Conservation (phyloP, 1,140 invertebrate genomes). For the Hypothenemus hampei region DNA sequence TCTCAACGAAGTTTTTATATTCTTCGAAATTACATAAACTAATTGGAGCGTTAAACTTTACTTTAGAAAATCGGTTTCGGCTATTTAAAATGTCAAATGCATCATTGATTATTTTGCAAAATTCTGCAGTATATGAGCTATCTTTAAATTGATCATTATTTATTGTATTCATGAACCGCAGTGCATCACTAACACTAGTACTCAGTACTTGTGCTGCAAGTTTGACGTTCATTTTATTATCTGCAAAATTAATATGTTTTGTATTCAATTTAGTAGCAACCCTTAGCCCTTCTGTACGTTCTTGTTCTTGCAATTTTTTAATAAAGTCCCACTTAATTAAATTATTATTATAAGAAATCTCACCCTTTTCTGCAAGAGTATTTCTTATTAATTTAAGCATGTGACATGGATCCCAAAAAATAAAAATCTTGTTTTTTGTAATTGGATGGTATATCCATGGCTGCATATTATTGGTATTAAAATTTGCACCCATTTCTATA, state of each 20-base stretch:
- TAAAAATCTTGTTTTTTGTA: constrained; percentile 24
- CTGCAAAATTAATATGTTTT: constrained; percentile 31
- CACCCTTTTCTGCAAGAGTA: constrained; percentile 22
- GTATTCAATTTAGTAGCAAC: constrained; percentile 28
- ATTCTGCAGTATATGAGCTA: constrained; percentile 16
- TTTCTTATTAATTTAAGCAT: constrained; percentile 36
- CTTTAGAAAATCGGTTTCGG: constrained; percentile 28
- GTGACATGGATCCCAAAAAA: constrained; percentile 33
- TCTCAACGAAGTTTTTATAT: neutral
- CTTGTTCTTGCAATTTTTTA: constrained; percentile 23
- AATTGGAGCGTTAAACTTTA: constrained; percentile 1
- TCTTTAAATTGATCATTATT: constrained; percentile 22
- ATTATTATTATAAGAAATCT: constrained; percentile 14
- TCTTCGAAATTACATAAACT: neutral
- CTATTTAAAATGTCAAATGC: constrained; percentile 32
- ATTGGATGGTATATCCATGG: constrained; percentile 31
- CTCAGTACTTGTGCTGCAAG: too few species aligned
- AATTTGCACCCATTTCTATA: constrained; percentile 30
- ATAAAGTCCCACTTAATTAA: constrained; percentile 27
- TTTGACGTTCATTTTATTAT: too few species aligned
- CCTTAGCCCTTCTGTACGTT: constrained; percentile 26
- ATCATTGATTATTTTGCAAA: constrained; percentile 30
- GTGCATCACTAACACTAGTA: constrained; percentile 24
- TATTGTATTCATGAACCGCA: constrained; percentile 22
- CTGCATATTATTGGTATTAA: constrained; percentile 27